phyloP scores from a whole-genome alignment of 53 echinoderm and acorn worm genomes.

The Echinometra lucunter region DNA sequence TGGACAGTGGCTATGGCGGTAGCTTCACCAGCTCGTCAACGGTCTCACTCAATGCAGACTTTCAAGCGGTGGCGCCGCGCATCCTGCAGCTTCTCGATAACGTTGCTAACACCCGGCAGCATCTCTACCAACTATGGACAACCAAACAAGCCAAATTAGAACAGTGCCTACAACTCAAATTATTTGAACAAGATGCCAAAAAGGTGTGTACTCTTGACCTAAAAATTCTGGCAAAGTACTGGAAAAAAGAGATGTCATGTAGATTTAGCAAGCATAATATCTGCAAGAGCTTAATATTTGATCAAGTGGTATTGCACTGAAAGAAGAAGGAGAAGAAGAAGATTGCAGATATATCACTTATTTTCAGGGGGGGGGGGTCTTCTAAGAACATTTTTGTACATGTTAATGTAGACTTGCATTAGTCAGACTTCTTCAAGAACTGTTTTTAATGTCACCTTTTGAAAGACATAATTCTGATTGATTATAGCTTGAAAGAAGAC shows the following conservation, averaged over 20 bases:
- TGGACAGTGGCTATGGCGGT: conserved; percentile 95
- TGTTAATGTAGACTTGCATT: too few relatives aligned
- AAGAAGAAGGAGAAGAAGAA: too few relatives aligned
- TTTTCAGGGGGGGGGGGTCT: too few relatives aligned
- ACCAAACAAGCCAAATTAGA: conserved; percentile 89
- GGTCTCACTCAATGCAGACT: conserved; percentile 89
- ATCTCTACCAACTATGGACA: conserved; percentile 94
- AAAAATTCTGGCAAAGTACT: too few relatives aligned
- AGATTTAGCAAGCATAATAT: neutral
- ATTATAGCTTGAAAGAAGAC: too few relatives aligned
- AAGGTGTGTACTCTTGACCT: conserved; percentile 74
- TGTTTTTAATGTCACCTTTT: too few relatives aligned
- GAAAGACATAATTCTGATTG: too few relatives aligned
- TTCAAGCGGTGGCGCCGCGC: conserved; percentile 89
- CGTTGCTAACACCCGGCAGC: conserved; percentile 85
- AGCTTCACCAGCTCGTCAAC: conserved; percentile 92
- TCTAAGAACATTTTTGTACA: too few relatives aligned
- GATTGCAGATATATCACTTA: too few relatives aligned
- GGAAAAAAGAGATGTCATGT: neutral
- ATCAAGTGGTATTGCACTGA: too few relatives aligned
- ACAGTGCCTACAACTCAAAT: conserved; percentile 90
- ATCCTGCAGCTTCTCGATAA: conserved; percentile 92
- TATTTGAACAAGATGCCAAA: conserved; percentile 94
- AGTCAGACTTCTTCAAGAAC: too few relatives aligned
- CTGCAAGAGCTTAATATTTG: neutral